phyloP scores from a whole-genome alignment of 1,140 invertebrate species.

The Drosophila willistoni region DNA sequence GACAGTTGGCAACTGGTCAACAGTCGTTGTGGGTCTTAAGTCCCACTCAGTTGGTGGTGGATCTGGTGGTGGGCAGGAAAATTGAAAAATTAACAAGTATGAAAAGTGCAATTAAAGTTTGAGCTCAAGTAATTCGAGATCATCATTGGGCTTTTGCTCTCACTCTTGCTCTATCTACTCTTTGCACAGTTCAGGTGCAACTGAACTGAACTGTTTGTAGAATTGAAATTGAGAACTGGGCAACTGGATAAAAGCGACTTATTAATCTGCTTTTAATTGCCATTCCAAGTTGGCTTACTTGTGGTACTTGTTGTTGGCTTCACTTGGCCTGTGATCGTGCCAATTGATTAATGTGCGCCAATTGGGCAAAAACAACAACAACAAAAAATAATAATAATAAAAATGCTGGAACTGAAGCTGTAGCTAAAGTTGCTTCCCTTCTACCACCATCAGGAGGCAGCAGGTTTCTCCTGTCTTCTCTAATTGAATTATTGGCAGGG shows the following conservation, averaged over 20 bases:
- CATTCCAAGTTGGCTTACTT: slow-evolving; percentile 26
- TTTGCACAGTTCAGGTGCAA: too few species aligned
- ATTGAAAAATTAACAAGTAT: slow-evolving; percentile 82
- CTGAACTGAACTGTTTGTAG: not conserved
- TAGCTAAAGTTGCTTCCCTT: slow-evolving; percentile 4
- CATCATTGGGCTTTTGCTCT: not conserved
- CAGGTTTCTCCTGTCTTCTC: slow-evolving; percentile 33
- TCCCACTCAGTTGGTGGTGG: slow-evolving; percentile 35
- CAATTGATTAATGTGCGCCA: slow-evolving; percentile 77
- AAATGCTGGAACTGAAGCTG: not conserved
- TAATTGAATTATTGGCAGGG: slow-evolving; percentile 81
- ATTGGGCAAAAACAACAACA: slow-evolving; percentile 48
- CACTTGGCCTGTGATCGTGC: slow-evolving; percentile 31
- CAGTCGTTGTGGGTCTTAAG: slow-evolving; percentile 30
- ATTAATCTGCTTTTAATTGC: slow-evolving; percentile 80
- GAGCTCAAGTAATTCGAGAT: slow-evolving; percentile 55
- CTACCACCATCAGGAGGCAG: not conserved
- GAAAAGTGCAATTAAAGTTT: slow-evolving; percentile 80
- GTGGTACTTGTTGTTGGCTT: slow-evolving; percentile 66
- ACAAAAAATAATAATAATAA: slow-evolving; percentile 62
- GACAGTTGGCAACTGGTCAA: slow-evolving; percentile 63
- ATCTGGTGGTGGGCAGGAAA: slow-evolving; percentile 69
- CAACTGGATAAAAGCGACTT: slow-evolving; percentile 47
- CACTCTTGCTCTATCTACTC: not conserved
- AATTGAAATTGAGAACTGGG: slow-evolving; percentile 9